Percentiles rank a stretch among this genome's conserved stretches.
phyloP scores from a whole-genome alignment of 2,888 invertebrate species.

The Napeogenes inachia region DNA sequence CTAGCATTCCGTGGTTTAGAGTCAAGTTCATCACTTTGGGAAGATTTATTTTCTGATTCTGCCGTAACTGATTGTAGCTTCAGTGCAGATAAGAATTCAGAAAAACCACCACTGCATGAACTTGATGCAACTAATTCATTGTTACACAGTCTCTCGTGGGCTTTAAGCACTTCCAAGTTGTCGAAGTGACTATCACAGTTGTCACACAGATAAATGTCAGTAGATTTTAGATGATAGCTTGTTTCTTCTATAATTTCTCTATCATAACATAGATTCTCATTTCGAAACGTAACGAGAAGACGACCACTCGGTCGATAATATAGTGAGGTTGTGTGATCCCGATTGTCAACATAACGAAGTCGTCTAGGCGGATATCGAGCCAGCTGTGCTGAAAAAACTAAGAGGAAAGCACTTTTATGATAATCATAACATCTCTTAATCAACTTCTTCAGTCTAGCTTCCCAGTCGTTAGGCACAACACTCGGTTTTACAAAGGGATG shows the following conservation, averaged over 20 bases:
- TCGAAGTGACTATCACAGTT: constrained; percentile 86
- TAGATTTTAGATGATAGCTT: constrained; percentile 75
- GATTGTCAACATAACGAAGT: constrained; percentile 83
- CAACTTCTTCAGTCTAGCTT: constrained; percentile 78
- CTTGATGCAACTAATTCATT: constrained; percentile 47
- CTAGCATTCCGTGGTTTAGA: constrained; percentile 52
- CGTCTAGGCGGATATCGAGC: constrained; percentile 80
- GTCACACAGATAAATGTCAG: constrained; percentile 85
- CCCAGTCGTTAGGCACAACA: constrained; percentile 73
- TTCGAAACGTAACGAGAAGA: constrained; percentile 84
- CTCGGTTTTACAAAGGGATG: constrained; percentile 80
- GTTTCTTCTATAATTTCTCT: constrained; percentile 46
- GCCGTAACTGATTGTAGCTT: constrained; percentile 50
- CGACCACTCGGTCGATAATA: constrained; percentile 81
- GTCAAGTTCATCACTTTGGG: constrained; percentile 37
- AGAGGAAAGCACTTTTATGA: constrained; percentile 83
- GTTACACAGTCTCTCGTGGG: constrained; percentile 70
- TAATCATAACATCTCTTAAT: constrained; percentile 84
- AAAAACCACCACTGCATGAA: constrained; percentile 48
- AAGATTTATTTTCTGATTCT: constrained; percentile 29
- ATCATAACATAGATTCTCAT: constrained; percentile 82
- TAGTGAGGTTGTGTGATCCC: constrained; percentile 84
- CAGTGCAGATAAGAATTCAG: constrained; percentile 63
- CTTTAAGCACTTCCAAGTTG: constrained; percentile 56
- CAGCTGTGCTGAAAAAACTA: constrained; percentile 83